Evolutionary conservation across 2,888 invertebrate species (phyloP).

Genomic region (Ctenicera cuprea): DNA sequence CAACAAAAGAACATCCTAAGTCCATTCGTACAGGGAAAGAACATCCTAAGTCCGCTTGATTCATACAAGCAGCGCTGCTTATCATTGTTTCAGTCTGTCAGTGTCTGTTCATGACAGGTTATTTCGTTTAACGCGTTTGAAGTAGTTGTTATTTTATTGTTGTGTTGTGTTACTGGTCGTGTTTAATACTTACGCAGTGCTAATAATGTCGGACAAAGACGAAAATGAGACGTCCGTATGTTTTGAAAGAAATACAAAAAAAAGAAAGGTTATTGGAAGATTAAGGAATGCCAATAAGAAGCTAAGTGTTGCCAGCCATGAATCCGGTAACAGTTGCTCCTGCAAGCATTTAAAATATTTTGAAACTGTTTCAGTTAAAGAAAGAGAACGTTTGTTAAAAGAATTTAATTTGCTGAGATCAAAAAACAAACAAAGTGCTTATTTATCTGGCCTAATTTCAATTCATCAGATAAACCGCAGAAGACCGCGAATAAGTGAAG

Average conservation of each 20-base stretch:
- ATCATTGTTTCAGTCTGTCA: too few relatives aligned
- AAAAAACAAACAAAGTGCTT: conserved; percentile 30
- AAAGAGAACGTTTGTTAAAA: conserved; percentile 21
- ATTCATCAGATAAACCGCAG: conserved; percentile 28
- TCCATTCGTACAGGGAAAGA: too few relatives aligned
- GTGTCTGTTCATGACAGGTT: conserved; percentile 24
- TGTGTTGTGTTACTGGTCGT: conserved; percentile 26
- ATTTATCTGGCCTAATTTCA: conserved; percentile 29
- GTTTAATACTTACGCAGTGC: conserved; percentile 25
- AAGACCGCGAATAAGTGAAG: conserved; percentile 1
- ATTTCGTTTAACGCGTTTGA: conserved; percentile 33
- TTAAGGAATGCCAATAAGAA: not conserved
- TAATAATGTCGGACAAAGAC: conserved; percentile 26
- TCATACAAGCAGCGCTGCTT: too few relatives aligned
- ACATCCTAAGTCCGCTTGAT: too few relatives aligned
- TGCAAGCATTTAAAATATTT: conserved; percentile 36
- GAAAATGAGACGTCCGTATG: conserved; percentile 32
- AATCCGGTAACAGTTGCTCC: conserved; percentile 20
- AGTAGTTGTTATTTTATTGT: conserved; percentile 26
- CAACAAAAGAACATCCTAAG: too few relatives aligned
- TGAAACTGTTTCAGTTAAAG: conserved; percentile 9
- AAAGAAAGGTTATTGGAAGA: conserved; percentile 1
- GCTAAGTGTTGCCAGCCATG: conserved; percentile 25
- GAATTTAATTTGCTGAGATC: conserved; percentile 25
- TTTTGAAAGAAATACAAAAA: conserved; percentile 36